Evolutionary conservation across 2,888 invertebrate species (phyloP), one percentile per base, ranked within the genome.

Genomic region (Meliscaeva auricollis): DNA sequence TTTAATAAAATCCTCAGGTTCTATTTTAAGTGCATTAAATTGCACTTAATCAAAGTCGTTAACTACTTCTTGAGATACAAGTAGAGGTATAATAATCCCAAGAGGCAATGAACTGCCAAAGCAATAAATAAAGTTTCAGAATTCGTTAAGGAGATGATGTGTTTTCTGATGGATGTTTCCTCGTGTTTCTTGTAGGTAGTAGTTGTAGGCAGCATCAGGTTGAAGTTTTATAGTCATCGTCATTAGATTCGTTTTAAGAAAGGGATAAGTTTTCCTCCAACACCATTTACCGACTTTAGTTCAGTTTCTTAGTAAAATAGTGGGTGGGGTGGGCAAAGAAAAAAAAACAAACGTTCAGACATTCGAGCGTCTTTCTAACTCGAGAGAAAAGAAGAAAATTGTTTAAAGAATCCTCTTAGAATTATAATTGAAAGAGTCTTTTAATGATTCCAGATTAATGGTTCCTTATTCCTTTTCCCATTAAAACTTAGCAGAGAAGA

Each of bases 11-110:
- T 35, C n/a, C 5, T 32, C n/a, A 26, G 9, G 32, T 69, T 38
- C 26, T 54, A 38, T 60, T 68, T 56, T 69, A 78, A 83, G 60
- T 78, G 62, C 68, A 78, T 83, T 78, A 73, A 83, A 73, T 38
- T 50, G 82, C 54, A 72, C 78, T 78, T 41, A 68, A 78, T 78
- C 44, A 41, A 15, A 32, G 30, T 62, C 62, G 48, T 83, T 54
- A 78, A 78, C 66, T 62, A 62, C 60, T 73, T 50, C 30, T 17
- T 0, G 3, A 46, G 17, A 46, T 20, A 48, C 9, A 3, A 13
- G 7, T 3, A 8, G 4, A 26, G 26, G 3, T 46, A 46, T 64
- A 64, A 46, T 46, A 64, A 30, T 20, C 46, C 22, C 1, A 50
- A 66, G 66, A 66, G 20, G 48, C 66, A 50, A 50, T 66, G 66